Percentiles rank a stretch among this genome's conserved stretches.
These are phyloP conservation scores for Isaurus tuberculatus DNA, from an alignment of 92 coral and sea anemone species.

Conservation along the genomic window DNA sequence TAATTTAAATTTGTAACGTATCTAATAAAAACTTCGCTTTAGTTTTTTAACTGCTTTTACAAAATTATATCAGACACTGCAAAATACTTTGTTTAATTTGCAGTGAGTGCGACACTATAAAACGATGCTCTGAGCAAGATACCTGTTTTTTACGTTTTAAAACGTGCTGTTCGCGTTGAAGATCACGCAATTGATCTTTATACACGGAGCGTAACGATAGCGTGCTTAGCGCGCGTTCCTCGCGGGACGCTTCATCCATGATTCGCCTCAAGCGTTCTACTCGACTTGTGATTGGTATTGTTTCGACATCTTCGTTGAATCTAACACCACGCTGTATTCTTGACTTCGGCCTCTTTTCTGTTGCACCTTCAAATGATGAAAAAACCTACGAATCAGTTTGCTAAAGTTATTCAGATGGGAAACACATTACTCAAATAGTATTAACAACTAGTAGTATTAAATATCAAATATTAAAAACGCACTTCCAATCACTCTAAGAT, in stretches of 20 bases:
- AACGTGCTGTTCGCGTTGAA: conserved; percentile 57
- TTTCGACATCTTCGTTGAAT: conserved; percentile 88
- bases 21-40: no score
- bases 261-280: conserved; percentile 87
- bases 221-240: conserved; percentile 77
- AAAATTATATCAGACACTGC: no score
- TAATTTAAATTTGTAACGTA: no score
- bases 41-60: no score
- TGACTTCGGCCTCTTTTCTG: conserved; percentile 16
- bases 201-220: conserved; percentile 72
- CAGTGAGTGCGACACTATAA: no score
- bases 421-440: neutral
- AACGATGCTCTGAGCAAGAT: no score
- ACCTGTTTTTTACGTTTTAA: conserved; percentile 47
- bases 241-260: conserved; percentile 79
- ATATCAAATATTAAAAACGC: neutral
- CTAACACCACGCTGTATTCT: conserved; percentile 80
- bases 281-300: conserved; percentile 88
- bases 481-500: neutral
- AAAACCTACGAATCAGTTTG: neutral
- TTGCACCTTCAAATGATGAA: conserved; percentile 2
- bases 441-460: neutral
- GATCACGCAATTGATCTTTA: conserved; percentile 71
- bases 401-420: neutral
- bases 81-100: no score